These are phyloP conservation scores for Hypselothyrea guttata DNA, from an alignment of 2,888 invertebrate genomes.

Conservation along the genomic window DNA sequence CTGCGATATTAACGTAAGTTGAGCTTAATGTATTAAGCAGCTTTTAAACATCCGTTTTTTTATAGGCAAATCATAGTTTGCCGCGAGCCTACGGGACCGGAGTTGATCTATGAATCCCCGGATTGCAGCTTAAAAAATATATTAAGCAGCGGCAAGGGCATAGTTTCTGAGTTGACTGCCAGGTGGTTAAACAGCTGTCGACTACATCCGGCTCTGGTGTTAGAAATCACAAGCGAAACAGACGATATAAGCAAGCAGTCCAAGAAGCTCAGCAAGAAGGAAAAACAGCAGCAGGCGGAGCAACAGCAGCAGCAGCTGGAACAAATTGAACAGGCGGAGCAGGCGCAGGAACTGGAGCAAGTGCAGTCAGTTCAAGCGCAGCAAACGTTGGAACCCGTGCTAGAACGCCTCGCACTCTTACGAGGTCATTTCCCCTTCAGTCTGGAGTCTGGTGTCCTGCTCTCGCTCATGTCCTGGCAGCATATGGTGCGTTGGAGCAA, in stretches of 20 bases:
- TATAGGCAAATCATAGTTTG: conserved; percentile 70
- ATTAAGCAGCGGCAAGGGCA: conserved; percentile 87
- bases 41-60: background rate
- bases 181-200: conserved; percentile 92
- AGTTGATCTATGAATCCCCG: conserved; percentile 84
- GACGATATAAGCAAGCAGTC: conserved; percentile 43
- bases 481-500: conserved; percentile 94
- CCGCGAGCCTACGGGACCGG: conserved; percentile 82
- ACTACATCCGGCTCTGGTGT: conserved; percentile 86
- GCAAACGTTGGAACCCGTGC: conserved; percentile 81
- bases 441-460: conserved; percentile 88
- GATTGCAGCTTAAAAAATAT: conserved; percentile 87
- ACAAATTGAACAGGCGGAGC: conserved; percentile 9
- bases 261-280: conserved; percentile 16
- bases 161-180: conserved; percentile 94
- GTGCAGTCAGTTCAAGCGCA: conserved; percentile 6
- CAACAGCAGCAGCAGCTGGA: conserved; percentile 3
- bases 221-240: conserved; percentile 83
- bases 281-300: conserved; percentile 1
- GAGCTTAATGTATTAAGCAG: too few species aligned
- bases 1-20: conserved; percentile 85
- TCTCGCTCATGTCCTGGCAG: conserved; percentile 96
- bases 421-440: conserved; percentile 93
- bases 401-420: conserved; percentile 86
- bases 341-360: conserved; percentile 28